Conservation (phyloP, 2,888 invertebrate species). For the Acronicta alni region DNA sequence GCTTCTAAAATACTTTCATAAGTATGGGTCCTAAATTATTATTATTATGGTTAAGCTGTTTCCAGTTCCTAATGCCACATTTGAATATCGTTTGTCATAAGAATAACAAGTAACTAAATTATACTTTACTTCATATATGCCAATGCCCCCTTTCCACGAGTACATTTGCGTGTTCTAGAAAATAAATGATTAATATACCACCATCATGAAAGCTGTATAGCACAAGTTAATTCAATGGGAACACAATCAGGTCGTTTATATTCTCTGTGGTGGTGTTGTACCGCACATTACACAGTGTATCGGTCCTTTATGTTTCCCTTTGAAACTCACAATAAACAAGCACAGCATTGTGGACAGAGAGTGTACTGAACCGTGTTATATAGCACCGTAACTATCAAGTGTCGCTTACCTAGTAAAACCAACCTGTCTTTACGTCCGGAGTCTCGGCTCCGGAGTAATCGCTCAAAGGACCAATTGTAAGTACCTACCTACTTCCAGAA, state of each 20-base stretch:
- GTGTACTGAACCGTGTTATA: constrained; percentile 67
- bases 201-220: constrained; percentile 54
- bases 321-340: constrained; percentile 77
- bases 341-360: constrained; percentile 64
- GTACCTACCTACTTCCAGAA: constrained; percentile 6
- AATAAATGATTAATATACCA: constrained; percentile 55
- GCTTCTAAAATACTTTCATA: too few relatives aligned
- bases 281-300: constrained; percentile 62
- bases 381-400: constrained; percentile 49
- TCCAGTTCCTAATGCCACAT: not conserved
- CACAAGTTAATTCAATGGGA: constrained; percentile 59
- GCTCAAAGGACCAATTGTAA: constrained; percentile 14
- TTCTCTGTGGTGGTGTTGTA: constrained; percentile 58
- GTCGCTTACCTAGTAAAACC: constrained; percentile 39
- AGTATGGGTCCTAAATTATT: too few relatives aligned
- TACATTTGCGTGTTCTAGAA: constrained; percentile 33
- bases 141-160: constrained; percentile 16
- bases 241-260: constrained; percentile 63
- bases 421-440: constrained; percentile 26
- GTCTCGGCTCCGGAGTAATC: constrained; percentile 17
- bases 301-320: constrained; percentile 74
- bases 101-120: not conserved
- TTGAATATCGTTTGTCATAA: not conserved
- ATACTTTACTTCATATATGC: not conserved
- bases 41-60: not conserved